Evolutionary conservation across 2,113 vertebrate species (phyloP).

Genomic region (Tyto alba): DNA sequence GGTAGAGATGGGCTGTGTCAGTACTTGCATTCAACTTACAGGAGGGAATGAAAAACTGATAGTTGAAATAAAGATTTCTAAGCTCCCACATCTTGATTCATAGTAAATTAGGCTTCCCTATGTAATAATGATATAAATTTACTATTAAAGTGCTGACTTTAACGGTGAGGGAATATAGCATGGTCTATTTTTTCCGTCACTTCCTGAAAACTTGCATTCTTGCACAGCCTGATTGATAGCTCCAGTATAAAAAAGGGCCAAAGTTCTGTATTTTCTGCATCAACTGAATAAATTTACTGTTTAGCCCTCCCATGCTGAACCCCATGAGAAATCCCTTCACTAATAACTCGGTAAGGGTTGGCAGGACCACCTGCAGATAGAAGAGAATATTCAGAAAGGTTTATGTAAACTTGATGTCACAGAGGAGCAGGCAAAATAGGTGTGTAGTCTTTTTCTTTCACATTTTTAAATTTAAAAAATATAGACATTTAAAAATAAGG

Average conservation of each 20-base stretch:
- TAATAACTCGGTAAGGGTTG: neutral
- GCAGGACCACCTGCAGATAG: neutral
- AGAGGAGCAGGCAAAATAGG: neutral
- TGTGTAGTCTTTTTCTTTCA: rapidly evolving
- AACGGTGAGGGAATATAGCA: neutral
- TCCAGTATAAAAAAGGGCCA: neutral
- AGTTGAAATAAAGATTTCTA: neutral
- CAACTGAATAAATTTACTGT: neutral
- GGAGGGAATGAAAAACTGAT: neutral
- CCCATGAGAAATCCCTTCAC: neutral
- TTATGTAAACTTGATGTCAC: neutral
- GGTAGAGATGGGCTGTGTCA: neutral
- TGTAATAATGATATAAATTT: neutral
- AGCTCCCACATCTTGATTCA: neutral
- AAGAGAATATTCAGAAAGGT: neutral
- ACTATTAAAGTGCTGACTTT: neutral
- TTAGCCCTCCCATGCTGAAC: neutral
- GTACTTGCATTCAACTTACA: neutral
- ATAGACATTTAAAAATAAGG: neutral
- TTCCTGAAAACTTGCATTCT: neutral
- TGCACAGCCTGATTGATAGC: neutral
- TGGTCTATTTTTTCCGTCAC: neutral
- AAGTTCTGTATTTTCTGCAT: neutral
- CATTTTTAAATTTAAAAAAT: neutral
- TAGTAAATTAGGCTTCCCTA: neutral